These are phyloP conservation scores for Gonioctena quinquepunctata DNA, from an alignment of 1,140 invertebrate genomes.

Conservation along the genomic window DNA sequence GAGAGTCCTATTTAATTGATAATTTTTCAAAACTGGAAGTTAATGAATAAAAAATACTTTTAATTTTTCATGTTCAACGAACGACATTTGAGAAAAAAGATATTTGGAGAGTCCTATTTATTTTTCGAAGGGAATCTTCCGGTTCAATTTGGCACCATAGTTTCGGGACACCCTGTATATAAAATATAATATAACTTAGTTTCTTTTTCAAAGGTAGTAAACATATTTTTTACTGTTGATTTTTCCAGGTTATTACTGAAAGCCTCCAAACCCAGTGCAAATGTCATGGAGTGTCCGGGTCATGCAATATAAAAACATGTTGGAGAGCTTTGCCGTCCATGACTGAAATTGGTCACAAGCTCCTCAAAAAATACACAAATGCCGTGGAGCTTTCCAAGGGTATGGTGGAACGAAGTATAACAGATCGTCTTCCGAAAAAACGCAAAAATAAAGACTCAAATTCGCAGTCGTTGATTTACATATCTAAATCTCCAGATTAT, in stretches of 20 bases:
- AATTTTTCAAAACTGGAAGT: too few species aligned
- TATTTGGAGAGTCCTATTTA: too few species aligned
- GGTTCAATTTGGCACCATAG: too few species aligned
- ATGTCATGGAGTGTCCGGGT: constrained; percentile 95
- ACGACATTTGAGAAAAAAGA: too few species aligned
- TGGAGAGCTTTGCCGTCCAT: constrained; percentile 89
- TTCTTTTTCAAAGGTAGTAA: too few species aligned
- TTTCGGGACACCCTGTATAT: too few species aligned
- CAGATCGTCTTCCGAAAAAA: constrained; percentile 16
- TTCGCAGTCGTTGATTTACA: constrained; percentile 70
- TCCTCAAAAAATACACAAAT: constrained; percentile 81
- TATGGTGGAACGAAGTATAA: constrained; percentile 17
- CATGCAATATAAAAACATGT: constrained; percentile 92
- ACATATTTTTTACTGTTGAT: neutral
- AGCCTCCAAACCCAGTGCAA: constrained; percentile 86
- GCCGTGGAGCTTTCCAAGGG: constrained; percentile 71
- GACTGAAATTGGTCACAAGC: constrained; percentile 77
- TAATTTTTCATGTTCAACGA: too few species aligned
- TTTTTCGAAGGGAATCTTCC: too few species aligned
- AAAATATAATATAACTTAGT: too few species aligned
- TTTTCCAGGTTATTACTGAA: constrained; percentile 52
- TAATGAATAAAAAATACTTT: too few species aligned
- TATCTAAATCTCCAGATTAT: constrained; percentile 90
- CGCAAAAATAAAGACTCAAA: constrained; percentile 31
- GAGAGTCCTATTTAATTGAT: too few species aligned